Base-by-base conservation (phyloP, 2,113 vertebrate genomes). In the Dipodomys stephensi region DNA sequence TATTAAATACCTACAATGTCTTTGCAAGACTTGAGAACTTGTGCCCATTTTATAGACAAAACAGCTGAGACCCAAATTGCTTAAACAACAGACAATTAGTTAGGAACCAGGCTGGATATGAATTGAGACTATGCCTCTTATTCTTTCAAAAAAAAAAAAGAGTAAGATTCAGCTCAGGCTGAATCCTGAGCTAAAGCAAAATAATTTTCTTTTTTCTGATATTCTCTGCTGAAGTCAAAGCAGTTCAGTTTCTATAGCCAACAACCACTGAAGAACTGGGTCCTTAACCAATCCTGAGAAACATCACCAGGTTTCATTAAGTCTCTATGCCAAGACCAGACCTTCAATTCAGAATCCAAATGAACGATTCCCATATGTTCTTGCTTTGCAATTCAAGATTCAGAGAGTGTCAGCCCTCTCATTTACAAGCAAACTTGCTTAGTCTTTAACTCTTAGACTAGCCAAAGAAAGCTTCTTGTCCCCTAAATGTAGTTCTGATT, bases 331-430 rank as follows among this genome's bases (percentile, higher is more conserved):
- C 6, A 76, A 81, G 32, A 81, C 53, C 53, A 90, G 91, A 67
- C 78, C 64, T 71, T 39, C 35, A 76, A 80, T 74, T 81, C 65
- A 83, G 69, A 92, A n/a, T 91, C 65, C 69, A 73, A 64, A 71
- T 35, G 64, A 86, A 86, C 73, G 57, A 57, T 73, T 12, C 60
- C 64, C 65, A 60, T 57, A 39, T 53, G 69, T 60, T 79, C 28
- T 86, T 76, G 25, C 57, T 96, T 80, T 88, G 46, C 46, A 49
- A 90, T 74, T 85, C 64, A 78, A 74, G 53, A 57, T 74, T 25
- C 67, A 82, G 28, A 62, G 4, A 49, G 22, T 72, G 30, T 94
- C 60, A 81, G 8, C 13, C 60, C 44, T 92, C 39, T 68, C 60
- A 22, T n/a, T 32, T n/a, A 71, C 6, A 35, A 94, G 57, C 2